Evolutionary conservation across 2,113 vertebrate species (phyloP), one percentile per base, ranked within the genome.

Genomic region (Sciurus niger): DNA sequence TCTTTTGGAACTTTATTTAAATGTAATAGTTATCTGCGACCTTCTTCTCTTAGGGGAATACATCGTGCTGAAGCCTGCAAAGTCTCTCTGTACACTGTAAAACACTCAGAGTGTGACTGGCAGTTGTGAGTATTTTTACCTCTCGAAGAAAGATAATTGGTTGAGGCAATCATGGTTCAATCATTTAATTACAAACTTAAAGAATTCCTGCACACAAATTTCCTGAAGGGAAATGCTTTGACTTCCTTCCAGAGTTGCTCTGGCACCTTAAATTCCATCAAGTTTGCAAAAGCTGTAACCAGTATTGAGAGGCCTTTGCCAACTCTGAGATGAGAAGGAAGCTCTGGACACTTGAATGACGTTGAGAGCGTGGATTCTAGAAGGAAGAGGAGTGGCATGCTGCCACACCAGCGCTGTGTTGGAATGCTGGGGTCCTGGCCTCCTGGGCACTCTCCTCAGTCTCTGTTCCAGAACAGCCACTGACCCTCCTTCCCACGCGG

Each of bases 401-500:
- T 10, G 20, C 12, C 72, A 70, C 37, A 17, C 0, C 8, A 32
- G 34, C 28, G 43, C 70, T 8, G 0, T 6, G 0, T 0, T 53
- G 67, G 18, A 25, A 13, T 2, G 25, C 1, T 6, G 25, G 53
- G 2, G 0, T 0, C n/a, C 34, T 58, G 14, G 51, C 0, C 11
- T 5, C 5, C 37, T 18, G n/a, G 58, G 6, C 0, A 0, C 48
- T 28, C 4, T 18, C 37, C n/a, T 78, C 46, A 4, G 25, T 22
- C 7, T 12, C 1, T 17, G 28, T 13, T 76, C 68, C 37, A 24
- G 51, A 12, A 2, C 34, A 16, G 22, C 10, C 40, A 84, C 4
- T 2, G 11, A 11, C 60, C 30, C 16, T 76, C 53, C 22, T 34
- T 37, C 6, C 12, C 6, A 8, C 0, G 11, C 22, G 60, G 46